Evolutionary conservation across 2,797 vertebrate species (phyloP), one percentile per base, ranked within the genome.

Genomic region (Periophthalmus magnuspinnatus): DNA sequence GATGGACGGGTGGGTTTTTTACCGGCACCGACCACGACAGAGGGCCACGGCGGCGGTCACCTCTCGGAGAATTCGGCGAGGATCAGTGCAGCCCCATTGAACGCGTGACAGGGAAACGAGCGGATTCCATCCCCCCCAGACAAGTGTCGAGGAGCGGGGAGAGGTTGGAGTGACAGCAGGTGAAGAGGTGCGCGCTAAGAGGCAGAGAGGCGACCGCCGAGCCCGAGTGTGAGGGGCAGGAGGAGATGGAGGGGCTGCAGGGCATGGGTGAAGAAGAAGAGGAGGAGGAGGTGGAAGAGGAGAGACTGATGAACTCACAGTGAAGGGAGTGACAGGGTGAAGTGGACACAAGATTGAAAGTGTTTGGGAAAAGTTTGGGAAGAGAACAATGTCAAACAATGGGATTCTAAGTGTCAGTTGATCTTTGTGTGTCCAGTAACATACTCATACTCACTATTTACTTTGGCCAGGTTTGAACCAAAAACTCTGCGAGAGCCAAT

Each of bases 11-110:
- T 83, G 76, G 86, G 82, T 74, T 84, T 78, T 81, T 84, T 77
- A 75, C 68, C 75, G 79, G 71, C 81, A 73, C 72, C 50, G 50
- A 10, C 41, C 11, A 79, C 74, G 83, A 87, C 83, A 71, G 86
- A 80, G 69, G 22, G 83, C 77, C 64, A 64, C 66, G 34, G 17
- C 85, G 38, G 22, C 85, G 80, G 88, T 89, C 90, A 81, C 87
- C 81, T 86, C 82, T 74, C 81, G 78, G 41, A 77, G 90, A 91
- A 88, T 76, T 89, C 87, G 81, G 75, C 2, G 70, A 63, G 83
- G 80, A 91, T 93, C 92, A 92, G 86, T 87, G 88, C 78, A 77
- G 88, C 80, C 74, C 85, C 86, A 84, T 82, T 91, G 88, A 93
- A 89, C 90, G 87, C 58, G 69, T 90, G 88, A 89, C 77, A 7